phyloP scores from a whole-genome alignment of 2,888 invertebrate species.

The Stenurella melanura region DNA sequence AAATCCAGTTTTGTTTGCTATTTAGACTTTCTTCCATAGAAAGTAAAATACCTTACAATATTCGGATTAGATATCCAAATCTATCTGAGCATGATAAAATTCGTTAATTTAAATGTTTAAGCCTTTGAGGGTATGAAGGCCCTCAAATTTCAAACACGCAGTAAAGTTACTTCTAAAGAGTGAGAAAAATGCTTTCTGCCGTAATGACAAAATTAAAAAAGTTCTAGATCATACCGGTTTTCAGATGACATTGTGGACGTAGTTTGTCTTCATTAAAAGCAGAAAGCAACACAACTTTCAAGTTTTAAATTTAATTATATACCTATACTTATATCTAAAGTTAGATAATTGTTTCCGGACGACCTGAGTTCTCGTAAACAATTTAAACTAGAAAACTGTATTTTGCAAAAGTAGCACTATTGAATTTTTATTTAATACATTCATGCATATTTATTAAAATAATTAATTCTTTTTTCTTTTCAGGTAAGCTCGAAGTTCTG shows the following conservation, averaged over 20 bases:
- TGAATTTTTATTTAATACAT: neutral
- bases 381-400: neutral
- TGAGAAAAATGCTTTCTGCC: too few relatives aligned
- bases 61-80: too few relatives aligned
- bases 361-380: neutral
- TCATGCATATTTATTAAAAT: neutral
- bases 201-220: neutral
- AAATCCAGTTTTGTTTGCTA: too few relatives aligned
- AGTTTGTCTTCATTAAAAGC: neutral
- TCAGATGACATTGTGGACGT: neutral
- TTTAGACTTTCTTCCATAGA: too few relatives aligned
- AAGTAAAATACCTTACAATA: too few relatives aligned
- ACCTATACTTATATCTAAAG: conserved; percentile 1
- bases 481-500: neutral
- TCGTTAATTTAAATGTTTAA: too few relatives aligned
- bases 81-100: too few relatives aligned
- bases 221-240: neutral
- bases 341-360: conserved; percentile 8
- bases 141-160: too few relatives aligned
- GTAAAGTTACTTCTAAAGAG: too few relatives aligned
- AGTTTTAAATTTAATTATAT: conserved; percentile 16
- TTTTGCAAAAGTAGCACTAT: neutral
- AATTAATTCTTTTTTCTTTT: conserved; percentile 5
- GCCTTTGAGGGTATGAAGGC: too few relatives aligned
- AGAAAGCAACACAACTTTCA: neutral